These are phyloP conservation scores for Rattus norvegicus DNA, from an alignment of 2,113 vertebrate species.

Conservation along the genomic window DNA sequence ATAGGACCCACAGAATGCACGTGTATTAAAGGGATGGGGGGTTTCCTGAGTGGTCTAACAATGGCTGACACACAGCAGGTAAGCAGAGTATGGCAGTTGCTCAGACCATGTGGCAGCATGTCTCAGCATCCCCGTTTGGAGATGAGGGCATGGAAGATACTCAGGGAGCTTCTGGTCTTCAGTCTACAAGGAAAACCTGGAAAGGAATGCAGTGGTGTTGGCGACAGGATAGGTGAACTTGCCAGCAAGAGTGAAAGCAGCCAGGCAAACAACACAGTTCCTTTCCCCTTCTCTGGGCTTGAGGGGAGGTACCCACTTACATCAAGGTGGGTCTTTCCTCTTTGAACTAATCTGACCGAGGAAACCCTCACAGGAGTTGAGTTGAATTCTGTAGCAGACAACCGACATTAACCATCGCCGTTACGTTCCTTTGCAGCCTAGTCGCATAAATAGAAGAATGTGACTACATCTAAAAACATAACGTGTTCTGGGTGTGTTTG, in stretches of 20 bases:
- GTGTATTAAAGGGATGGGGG: no score
- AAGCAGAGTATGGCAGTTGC: neutral
- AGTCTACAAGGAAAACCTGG: neutral
- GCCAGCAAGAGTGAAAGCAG: neutral
- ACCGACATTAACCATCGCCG: neutral
- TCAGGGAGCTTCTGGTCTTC: no score
- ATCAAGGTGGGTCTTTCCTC: no score
- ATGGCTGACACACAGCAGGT: neutral
- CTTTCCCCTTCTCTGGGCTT: neutral
- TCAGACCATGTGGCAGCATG: neutral
- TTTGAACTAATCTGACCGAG: neutral
- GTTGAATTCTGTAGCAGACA: neutral
- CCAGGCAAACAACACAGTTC: neutral
- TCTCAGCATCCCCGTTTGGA: neutral
- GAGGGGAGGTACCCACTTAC: neutral
- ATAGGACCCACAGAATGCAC: neutral
- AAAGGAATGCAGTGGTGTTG: no score
- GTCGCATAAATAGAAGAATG: constrained; percentile 14
- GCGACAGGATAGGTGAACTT: neutral
- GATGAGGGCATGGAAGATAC: neutral
- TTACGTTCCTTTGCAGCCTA: neutral
- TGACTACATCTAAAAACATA: neutral
- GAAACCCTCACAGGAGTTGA: neutral
- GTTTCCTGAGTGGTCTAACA: neutral
- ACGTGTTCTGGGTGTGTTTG: neutral